Evolutionary conservation across 35 echinoderm and acorn worm species (phyloP).

Genomic region (Diadema setosum): DNA sequence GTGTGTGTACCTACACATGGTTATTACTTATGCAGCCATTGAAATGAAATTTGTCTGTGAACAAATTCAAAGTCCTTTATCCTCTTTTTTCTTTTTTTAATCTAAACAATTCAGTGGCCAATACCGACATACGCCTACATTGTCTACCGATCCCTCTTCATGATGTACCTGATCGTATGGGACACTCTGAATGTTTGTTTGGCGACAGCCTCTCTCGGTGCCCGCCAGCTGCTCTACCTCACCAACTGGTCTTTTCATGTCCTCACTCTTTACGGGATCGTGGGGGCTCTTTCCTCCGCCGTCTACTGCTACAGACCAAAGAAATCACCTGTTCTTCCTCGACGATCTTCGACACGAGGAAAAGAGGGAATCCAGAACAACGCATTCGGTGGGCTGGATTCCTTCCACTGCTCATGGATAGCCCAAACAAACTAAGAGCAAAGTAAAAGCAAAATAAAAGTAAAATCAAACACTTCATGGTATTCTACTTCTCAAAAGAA

Average conservation of each 20-base stretch:
- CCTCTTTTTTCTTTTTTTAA: neutral
- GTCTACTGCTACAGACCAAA: neutral
- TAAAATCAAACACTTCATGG: too few relatives aligned
- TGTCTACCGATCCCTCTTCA: neutral
- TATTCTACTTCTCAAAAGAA: too few relatives aligned
- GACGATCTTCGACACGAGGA: too few relatives aligned
- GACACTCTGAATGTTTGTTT: neutral
- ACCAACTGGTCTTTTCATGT: neutral
- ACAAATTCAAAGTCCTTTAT: neutral
- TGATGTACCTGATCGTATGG: neutral
- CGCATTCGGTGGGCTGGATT: too few relatives aligned
- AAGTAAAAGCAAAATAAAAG: too few relatives aligned
- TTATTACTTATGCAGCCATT: too few relatives aligned
- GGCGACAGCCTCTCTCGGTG: neutral
- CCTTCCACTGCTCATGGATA: too few relatives aligned
- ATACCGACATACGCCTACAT: neutral
- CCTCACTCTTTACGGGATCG: neutral
- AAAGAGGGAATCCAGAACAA: too few relatives aligned
- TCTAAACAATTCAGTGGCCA: neutral
- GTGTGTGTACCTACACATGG: too few relatives aligned
- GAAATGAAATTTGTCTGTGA: too few relatives aligned
- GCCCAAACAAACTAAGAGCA: too few relatives aligned
- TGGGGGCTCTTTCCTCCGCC: neutral
- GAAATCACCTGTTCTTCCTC: too few relatives aligned
- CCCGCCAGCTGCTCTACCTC: neutral